Evolutionary conservation across 2,797 vertebrate genomes (phyloP).

Genomic region (Hipposideros larvatus): DNA sequence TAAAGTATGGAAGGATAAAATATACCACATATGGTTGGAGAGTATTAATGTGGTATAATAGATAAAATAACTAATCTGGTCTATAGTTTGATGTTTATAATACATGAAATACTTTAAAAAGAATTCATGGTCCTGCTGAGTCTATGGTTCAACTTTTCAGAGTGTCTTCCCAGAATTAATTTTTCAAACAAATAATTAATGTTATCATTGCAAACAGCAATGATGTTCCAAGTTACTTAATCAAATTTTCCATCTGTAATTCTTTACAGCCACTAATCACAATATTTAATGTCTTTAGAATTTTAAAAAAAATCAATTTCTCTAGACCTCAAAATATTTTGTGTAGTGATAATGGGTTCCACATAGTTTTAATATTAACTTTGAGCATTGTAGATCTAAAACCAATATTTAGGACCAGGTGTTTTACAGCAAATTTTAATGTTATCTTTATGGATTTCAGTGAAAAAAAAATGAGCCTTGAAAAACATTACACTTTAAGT

Average conservation of each 20-base stretch:
- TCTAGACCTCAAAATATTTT: slow-evolving; percentile 21
- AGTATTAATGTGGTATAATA: neutral
- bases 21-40: neutral
- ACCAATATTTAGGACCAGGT: neutral
- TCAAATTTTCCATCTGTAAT: neutral
- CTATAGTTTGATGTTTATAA: slow-evolving; percentile 25
- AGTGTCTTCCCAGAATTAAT: neutral
- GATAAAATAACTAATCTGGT: neutral
- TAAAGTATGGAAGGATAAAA: neutral
- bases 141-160: neutral
- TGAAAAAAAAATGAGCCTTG: neutral
- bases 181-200: slow-evolving; percentile 2
- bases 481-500: slow-evolving; percentile 15
- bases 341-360: neutral
- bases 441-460: slow-evolving; percentile 33
- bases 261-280: neutral
- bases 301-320: neutral
- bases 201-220: neutral
- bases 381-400: slow-evolving; percentile 18
- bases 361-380: slow-evolving; percentile 26
- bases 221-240: neutral
- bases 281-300: neutral
- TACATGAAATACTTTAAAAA: neutral
- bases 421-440: slow-evolving; percentile 25
- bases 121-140: neutral